Evolutionary conservation across 2,113 vertebrate genomes (phyloP).

Genomic region (Sorex fumeus): DNA sequence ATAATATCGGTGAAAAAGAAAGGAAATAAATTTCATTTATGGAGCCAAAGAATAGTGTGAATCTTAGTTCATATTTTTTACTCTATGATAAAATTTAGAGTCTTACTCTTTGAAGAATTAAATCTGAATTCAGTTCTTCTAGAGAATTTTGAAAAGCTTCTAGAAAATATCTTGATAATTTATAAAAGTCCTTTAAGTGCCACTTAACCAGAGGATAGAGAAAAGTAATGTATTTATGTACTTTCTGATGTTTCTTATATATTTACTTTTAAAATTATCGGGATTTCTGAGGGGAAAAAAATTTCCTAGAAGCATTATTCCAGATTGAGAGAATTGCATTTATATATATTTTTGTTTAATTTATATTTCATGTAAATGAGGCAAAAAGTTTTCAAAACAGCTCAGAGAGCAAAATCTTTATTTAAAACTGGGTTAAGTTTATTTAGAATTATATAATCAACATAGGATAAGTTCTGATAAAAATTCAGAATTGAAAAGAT

Average conservation of each 20-base stretch:
- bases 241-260: not conserved
- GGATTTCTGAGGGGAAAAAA: conserved; percentile 26
- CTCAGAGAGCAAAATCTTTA: conserved; percentile 31
- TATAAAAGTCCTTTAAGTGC: conserved; percentile 12
- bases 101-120: conserved; percentile 30
- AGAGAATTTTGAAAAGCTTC: conserved; percentile 28
- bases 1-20: conserved; percentile 25
- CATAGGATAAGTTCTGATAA: conserved; percentile 22
- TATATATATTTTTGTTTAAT: conserved; percentile 24
- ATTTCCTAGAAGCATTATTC: conserved; percentile 36
- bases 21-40: conserved; percentile 17
- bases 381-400: conserved; percentile 57
- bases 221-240: conserved; percentile 36
- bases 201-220: not conserved
- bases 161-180: conserved; percentile 42
- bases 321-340: not conserved
- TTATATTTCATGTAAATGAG: conserved; percentile 46
- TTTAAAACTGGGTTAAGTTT: conserved; percentile 60
- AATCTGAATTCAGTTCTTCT: not conserved
- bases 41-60: conserved; percentile 45
- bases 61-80: conserved; percentile 30
- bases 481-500: conserved; percentile 53
- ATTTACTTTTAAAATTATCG: conserved; percentile 23
- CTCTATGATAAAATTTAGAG: not conserved
- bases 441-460: conserved; percentile 53